phyloP scores from a whole-genome alignment of 2,113 vertebrate species.

The Passer montanus region DNA sequence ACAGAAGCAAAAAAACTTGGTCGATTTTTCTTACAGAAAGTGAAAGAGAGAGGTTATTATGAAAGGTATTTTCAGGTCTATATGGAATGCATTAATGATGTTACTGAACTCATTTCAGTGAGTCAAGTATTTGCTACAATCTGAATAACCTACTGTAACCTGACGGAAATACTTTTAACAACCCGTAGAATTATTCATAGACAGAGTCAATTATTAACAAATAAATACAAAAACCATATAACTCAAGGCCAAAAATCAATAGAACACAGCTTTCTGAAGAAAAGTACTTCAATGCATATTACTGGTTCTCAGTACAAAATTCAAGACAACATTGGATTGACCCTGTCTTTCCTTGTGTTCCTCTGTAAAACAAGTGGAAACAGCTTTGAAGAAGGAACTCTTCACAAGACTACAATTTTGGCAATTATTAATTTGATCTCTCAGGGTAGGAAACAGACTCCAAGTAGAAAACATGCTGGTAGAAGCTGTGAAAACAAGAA shows the following conservation, averaged over 20 bases:
- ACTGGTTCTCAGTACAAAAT: not conserved
- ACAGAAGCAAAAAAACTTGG: not conserved
- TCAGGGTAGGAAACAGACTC: not conserved
- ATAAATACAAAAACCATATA: not conserved
- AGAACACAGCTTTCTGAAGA: not conserved
- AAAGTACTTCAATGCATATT: not conserved
- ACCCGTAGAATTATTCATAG: not conserved
- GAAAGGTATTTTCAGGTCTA: not conserved
- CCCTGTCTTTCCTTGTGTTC: not conserved
- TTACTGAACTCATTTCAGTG: not conserved
- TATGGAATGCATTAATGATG: not conserved
- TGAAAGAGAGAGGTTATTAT: not conserved
- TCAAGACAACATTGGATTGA: not conserved
- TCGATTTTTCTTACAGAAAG: not conserved
- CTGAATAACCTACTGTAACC: not conserved
- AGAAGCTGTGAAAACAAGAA: not conserved
- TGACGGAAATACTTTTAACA: not conserved
- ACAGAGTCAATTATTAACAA: not conserved
- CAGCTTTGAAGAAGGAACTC: not conserved
- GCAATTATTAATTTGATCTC: slow-evolving; percentile 1
- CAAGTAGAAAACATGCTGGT: not conserved
- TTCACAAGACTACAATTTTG: not conserved
- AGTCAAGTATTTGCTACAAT: not conserved
- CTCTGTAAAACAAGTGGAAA: not conserved
- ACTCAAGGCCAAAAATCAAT: not conserved